Evolutionary conservation across 2,797 vertebrate genomes (phyloP), one percentile per base, ranked within the genome.

Genomic region (Pseudopleuronectes americanus): DNA sequence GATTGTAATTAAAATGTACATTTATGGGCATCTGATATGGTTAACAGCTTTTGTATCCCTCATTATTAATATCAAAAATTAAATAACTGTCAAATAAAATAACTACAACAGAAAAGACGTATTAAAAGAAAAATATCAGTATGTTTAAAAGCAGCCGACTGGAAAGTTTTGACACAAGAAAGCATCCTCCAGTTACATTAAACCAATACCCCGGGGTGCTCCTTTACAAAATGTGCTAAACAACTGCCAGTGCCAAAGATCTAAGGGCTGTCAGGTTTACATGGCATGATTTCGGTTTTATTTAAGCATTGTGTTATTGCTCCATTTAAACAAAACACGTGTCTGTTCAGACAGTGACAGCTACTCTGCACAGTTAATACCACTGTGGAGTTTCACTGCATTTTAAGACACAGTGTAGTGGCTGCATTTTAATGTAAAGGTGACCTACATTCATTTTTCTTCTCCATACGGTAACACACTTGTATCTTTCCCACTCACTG

Each of bases 241-340:
- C 53, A 65, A 47, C 47, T 21, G 48, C 63, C 24, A 65, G 28
- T 33, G 36, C 48, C 56, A 70, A 61, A 66, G 64, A 76, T 77
- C 68, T 68, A 45, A 81, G 68, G 17, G 57, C 64, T 55, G 69
- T 68, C 58, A 63, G 71, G 69, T 77, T 74, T 70, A 47, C 23
- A 23, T 64, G 68, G 36, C 53, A 54, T 57, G 6, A 31, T 65
- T 64, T 79, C 70, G 77, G 56, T 48, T 59, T 60, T 47, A 63
- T 23, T 75, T 9, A 60, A 57, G 68, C 62, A 60, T 77, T 56
- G 71, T 36, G 54, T 38, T 52, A 51, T 66, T 43, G 75, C 53
- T 77, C 56, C 41, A 48, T 41, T 74, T 12, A 6, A 76, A 83
- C 52, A 74, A 62, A 77, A 64, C 65, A 36, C 21, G 36, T 66